Evolutionary conservation across 1,140 invertebrate genomes (phyloP).

Genomic region (Cotesia vestalis): DNA sequence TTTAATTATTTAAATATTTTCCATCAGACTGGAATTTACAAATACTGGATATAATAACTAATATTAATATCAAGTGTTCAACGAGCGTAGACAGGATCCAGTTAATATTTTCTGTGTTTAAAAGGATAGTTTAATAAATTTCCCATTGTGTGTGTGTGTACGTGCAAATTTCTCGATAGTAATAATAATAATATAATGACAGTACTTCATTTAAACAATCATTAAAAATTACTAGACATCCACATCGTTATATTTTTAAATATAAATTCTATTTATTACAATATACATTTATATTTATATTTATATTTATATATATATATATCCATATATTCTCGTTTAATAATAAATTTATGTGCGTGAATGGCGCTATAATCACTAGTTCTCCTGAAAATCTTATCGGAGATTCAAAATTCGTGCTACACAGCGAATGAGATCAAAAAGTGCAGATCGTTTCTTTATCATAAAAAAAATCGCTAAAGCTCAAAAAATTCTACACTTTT

Average conservation of each 20-base stretch:
- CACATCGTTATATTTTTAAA: neutral
- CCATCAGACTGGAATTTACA: slow-evolving; percentile 6
- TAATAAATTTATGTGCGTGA: slow-evolving; percentile 31
- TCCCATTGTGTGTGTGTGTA: slow-evolving; percentile 3
- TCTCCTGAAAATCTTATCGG: neutral
- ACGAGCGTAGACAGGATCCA: slow-evolving; percentile 33
- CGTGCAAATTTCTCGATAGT: neutral
- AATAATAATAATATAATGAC: neutral
- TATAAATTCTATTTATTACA: slow-evolving; percentile 22
- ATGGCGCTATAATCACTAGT: slow-evolving; percentile 16
- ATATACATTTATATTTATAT: neutral
- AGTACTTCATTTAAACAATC: neutral
- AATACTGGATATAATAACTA: neutral
- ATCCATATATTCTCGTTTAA: neutral
- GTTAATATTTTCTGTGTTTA: slow-evolving; percentile 13
- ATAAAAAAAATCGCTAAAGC: neutral
- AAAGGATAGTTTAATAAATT: neutral
- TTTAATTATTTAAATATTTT: slow-evolving; percentile 17
- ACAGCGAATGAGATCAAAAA: slow-evolving; percentile 35
- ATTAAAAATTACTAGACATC: slow-evolving; percentile 17
- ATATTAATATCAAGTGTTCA: slow-evolving; percentile 15
- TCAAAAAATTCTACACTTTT: neutral
- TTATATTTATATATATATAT: slow-evolving; percentile 2
- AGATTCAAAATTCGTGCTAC: slow-evolving; percentile 26
- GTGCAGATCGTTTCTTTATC: slow-evolving; percentile 18